phyloP scores from a whole-genome alignment of 1,140 invertebrate genomes.

The Laupala kohalensis region DNA sequence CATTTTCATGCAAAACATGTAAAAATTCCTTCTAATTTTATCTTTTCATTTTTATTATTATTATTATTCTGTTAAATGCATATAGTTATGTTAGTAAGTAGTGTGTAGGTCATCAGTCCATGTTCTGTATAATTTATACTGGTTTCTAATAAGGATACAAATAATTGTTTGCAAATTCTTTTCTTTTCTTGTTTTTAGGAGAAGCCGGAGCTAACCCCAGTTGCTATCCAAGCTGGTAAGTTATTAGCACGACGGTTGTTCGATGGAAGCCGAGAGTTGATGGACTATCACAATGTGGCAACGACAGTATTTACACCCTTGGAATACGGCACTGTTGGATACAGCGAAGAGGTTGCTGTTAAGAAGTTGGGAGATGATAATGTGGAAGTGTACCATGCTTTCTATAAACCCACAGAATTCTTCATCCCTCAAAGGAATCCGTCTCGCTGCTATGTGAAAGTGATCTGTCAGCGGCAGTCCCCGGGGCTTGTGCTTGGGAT shows the following conservation, averaged over 20 bases:
- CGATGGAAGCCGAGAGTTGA: constrained; percentile 39
- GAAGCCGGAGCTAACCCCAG: constrained; percentile 88
- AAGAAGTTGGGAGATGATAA: constrained; percentile 48
- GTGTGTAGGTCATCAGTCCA: not conserved
- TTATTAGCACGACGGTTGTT: constrained; percentile 67
- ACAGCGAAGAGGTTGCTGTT: constrained; percentile 82
- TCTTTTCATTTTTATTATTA: too few relatives aligned
- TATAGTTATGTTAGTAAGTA: too few relatives aligned
- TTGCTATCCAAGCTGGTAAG: constrained; percentile 88
- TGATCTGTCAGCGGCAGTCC: constrained; percentile 46
- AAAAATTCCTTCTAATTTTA: too few relatives aligned
- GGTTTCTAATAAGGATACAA: not conserved
- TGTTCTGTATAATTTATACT: too few relatives aligned
- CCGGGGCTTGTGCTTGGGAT: constrained; percentile 80
- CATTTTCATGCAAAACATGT: too few relatives aligned
- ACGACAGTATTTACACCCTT: constrained; percentile 95
- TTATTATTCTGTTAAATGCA: too few relatives aligned
- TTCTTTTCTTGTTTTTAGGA: constrained; percentile 32
- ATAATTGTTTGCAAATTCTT: too few relatives aligned
- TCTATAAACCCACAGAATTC: constrained; percentile 91
- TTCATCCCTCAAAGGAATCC: constrained; percentile 74
- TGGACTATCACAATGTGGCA: constrained; percentile 87
- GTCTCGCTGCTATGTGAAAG: constrained; percentile 67
- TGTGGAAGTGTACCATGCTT: constrained; percentile 81
- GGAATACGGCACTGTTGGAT: constrained; percentile 89